Conservation (phyloP, 1,140 invertebrate species). For the Papilio machaon region DNA sequence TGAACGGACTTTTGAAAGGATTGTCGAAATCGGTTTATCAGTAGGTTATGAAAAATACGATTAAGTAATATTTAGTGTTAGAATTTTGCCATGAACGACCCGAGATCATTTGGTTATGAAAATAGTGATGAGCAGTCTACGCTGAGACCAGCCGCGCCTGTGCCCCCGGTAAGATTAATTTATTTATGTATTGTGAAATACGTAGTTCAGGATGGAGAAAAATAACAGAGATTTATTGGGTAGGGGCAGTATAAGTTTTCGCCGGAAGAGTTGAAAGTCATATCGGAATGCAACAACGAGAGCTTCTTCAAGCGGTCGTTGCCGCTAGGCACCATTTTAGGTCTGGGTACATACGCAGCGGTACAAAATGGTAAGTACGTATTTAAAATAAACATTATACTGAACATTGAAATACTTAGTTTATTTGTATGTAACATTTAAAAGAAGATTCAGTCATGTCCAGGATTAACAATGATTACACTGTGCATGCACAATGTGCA, state of each 20-base stretch:
- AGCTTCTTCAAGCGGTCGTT: slow-evolving; percentile 87
- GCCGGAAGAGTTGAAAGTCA: slow-evolving; percentile 84
- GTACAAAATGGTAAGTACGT: slow-evolving; percentile 82
- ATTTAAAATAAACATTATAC: neutral
- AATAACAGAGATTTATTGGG: slow-evolving; percentile 70
- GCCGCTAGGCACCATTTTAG: slow-evolving; percentile 84
- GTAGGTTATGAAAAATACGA: slow-evolving; percentile 17
- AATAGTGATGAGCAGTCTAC: slow-evolving; percentile 42
- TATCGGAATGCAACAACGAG: slow-evolving; percentile 87
- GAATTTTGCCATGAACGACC: slow-evolving; percentile 51
- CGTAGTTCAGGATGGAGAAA: slow-evolving; percentile 24
- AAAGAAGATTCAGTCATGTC: too few relatives aligned
- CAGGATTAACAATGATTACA: too few relatives aligned
- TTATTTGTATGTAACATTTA: neutral
- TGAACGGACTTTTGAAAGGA: neutral
- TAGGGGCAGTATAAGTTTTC: slow-evolving; percentile 84
- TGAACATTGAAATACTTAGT: neutral
- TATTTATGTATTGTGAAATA: slow-evolving; percentile 23
- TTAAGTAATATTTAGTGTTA: slow-evolving; percentile 15
- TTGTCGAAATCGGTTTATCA: slow-evolving; percentile 14
- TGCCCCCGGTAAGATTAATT: slow-evolving; percentile 58
- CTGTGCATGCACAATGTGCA: neutral
- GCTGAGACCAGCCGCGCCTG: slow-evolving; percentile 36
- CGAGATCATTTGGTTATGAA: slow-evolving; percentile 54
- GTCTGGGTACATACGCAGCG: slow-evolving; percentile 83